Percentiles rank a stretch among this genome's conserved stretches.
Evolutionary conservation across 92 coral and sea anemone species (phyloP).

Genomic region (Palythoa caribaeorum): DNA sequence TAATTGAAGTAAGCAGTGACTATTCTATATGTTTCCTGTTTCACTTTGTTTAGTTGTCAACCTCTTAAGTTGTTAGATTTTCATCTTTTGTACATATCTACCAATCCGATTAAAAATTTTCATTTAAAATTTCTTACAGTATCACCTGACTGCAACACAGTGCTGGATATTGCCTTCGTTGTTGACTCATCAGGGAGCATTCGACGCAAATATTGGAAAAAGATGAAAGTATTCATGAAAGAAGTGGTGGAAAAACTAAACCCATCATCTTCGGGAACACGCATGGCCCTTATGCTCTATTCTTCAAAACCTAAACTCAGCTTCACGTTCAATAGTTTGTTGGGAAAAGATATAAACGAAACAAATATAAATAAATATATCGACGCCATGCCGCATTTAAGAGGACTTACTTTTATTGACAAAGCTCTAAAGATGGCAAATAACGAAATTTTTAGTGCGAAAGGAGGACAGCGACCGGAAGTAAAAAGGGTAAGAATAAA

Average conservation of each 20-base stretch:
- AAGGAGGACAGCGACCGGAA: constrained; percentile 55
- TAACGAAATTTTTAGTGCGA: constrained; percentile 27
- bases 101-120: too few species aligned
- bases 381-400: constrained; percentile 36
- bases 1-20: too few species aligned
- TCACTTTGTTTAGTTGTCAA: too few species aligned
- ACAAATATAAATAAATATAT: not conserved
- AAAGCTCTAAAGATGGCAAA: constrained; percentile 34
- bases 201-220: constrained; percentile 35
- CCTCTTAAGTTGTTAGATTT: too few species aligned
- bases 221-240: constrained; percentile 38
- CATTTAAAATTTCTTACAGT: not conserved
- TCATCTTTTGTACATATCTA: too few species aligned
- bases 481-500: constrained; percentile 68
- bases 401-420: constrained; percentile 43
- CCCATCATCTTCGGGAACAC: constrained; percentile 24
- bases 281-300: constrained; percentile 27
- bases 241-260: constrained; percentile 28
- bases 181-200: constrained; percentile 49
- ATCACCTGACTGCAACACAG: not conserved
- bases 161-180: constrained; percentile 29
- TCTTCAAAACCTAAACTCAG: constrained; percentile 4
- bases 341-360: constrained; percentile 30
- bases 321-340: constrained; percentile 26
- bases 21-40: too few species aligned